These are phyloP conservation scores for Sinelater perroti DNA, from an alignment of 2,888 invertebrate species.

Conservation along the genomic window DNA sequence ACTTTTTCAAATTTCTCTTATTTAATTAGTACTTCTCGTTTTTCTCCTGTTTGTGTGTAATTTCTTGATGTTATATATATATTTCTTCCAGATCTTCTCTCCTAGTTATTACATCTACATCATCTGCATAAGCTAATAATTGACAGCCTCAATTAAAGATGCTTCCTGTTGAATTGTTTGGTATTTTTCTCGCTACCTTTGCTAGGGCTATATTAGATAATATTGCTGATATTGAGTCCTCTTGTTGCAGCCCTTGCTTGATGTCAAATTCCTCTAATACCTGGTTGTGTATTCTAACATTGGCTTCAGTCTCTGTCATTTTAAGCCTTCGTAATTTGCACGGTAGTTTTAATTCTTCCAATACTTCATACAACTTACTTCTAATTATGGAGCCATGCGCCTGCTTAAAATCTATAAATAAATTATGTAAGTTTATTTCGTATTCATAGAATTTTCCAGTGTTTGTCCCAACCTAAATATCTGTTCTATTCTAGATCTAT, in stretches of 20 bases:
- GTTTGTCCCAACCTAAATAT: too few species aligned
- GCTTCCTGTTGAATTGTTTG: slow-evolving; percentile 5
- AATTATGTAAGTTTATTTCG: too few species aligned
- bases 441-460: background rate
- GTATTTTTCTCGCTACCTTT: slow-evolving; percentile 13
- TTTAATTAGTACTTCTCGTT: too few species aligned
- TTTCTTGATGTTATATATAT: too few species aligned
- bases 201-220: slow-evolving; percentile 9
- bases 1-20: too few species aligned
- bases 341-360: too few species aligned
- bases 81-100: too few species aligned
- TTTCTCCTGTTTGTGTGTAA: too few species aligned
- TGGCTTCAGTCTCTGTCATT: slow-evolving; percentile 15
- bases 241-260: slow-evolving; percentile 20
- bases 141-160: slow-evolving; percentile 12
- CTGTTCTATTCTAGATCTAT: too few species aligned
- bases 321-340: too few species aligned
- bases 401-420: slow-evolving; percentile 14
- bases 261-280: slow-evolving; percentile 26
- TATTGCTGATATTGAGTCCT: slow-evolving; percentile 17
- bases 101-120: slow-evolving; percentile 10
- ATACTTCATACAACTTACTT: too few species aligned
- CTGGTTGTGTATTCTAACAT: slow-evolving; percentile 25
- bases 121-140: slow-evolving; percentile 18
- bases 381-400: too few species aligned